Evolutionary conservation across 2,113 vertebrate species (phyloP), one percentile per base, ranked within the genome.

Genomic region (Phrynosoma blainvillii): DNA sequence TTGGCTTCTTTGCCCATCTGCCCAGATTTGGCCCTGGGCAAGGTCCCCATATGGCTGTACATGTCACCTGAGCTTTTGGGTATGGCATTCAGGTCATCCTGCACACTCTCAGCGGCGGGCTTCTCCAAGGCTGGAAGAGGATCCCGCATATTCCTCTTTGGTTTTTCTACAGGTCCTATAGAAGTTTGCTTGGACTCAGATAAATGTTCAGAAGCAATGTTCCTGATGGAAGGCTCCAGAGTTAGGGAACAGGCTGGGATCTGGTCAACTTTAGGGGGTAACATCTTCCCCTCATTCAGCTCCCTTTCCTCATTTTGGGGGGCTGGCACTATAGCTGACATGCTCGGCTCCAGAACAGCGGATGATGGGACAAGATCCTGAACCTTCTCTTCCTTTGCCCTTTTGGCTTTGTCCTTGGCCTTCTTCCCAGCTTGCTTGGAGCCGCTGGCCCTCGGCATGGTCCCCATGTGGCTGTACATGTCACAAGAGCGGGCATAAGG

Each of bases 31-130:
- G 91, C 85, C 56, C 97, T 96, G n/a, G 99, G 99, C 97, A 99
- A 97, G 65, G 99, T 99, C n/a, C 98, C 98, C 96, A 98, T 96
- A 89, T 99, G 98, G 42, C 97, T 98, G 93, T 98, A 99, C 96
- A 96, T 98, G 79, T 98, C 97, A 0, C 97, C n/a, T n/a, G 97
- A 93, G 23, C 97, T 97, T 82, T 96, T 97, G 70, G 97, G 95
- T 4, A 97, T 82, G 2, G 95, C 91, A 32, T 84, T 95, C 95
- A 98, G 92, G 90, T 99, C 98, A 68, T 99, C 98, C 87, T 97
- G 93, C 0, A 97, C 94, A 32, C 92, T 76, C 47, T 96, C 90
- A 0, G 90, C 91, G 1, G 90, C 13, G 14, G 89, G 77, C 74
- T 96, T 54, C n/a, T 30, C 84, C 88, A 84, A 77, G 90, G n/a